These are phyloP conservation scores for Lagopus leucura DNA, from an alignment of 2,113 vertebrate species.

Conservation along the genomic window DNA sequence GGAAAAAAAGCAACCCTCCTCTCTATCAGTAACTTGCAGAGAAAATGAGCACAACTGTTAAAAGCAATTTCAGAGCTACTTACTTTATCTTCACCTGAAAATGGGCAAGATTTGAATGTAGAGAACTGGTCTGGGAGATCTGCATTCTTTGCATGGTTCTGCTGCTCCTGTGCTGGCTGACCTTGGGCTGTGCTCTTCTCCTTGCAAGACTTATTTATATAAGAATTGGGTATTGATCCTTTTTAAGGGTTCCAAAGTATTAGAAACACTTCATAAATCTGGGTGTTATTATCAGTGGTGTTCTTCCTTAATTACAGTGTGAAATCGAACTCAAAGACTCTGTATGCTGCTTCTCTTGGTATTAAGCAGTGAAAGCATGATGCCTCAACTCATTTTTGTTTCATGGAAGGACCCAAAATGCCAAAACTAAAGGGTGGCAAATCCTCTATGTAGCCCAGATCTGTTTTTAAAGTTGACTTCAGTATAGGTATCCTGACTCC, in stretches of 20 bases:
- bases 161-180: neutral
- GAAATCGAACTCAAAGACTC: neutral
- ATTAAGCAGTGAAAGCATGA: neutral
- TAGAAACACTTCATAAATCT: neutral
- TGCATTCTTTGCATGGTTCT: neutral
- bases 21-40: neutral
- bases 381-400: neutral
- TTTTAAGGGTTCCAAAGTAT: neutral
- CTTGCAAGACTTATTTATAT: neutral
- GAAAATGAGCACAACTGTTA: neutral
- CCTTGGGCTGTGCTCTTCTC: neutral
- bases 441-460: neutral
- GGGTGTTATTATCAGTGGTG: neutral
- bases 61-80: neutral
- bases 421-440: neutral
- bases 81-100: neutral
- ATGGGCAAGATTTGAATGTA: neutral
- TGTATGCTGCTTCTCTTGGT: rapidly evolving
- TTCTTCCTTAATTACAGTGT: neutral
- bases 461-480: neutral
- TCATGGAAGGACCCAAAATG: neutral
- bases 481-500: slow-evolving; percentile 1
- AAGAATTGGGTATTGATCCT: neutral
- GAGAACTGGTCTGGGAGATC: neutral
- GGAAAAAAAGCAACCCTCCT: neutral